Evolutionary conservation across 2,888 invertebrate species (phyloP), one percentile per base, ranked within the genome.

Genomic region (Allolobophora icterica): DNA sequence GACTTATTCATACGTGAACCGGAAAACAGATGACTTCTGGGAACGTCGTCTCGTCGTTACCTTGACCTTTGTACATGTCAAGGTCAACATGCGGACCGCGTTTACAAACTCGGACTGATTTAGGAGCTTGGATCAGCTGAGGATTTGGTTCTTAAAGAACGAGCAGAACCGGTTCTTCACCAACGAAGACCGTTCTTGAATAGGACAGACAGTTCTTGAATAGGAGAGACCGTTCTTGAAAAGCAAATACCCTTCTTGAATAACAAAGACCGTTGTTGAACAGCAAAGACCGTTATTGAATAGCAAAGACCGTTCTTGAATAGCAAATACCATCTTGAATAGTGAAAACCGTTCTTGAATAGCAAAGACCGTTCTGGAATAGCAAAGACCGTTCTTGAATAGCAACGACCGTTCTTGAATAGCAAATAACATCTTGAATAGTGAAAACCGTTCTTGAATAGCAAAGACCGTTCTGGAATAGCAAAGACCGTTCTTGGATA

Each of bases 11-110:
- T n/a, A 21, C 1, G 21, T 19, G 35, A 87, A 87, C 34, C 87
- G 19, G 87, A 35, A 87, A 17, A 34, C 87, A 87, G 87, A 87
- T 35, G 87, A 87, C 5, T 87, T 87, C 87, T 87, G 35, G 87
- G 87, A 35, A 87, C 71, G 71, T 13, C 71, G 3, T 58, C 52
- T 5, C 52, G 71, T 71, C n/a, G 71, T 71, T 30, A 71, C 71
- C n/a, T 13, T 71, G 71, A n/a, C 71, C 71, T 71, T 11, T 71
- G 71, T 11, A 30, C 30, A 0, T 6, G 8, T 71, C 0, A 71
- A 11, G 30, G 71, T n/a, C 71, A 71, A 71, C 71, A 71, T 71
- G 71, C n/a, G 71, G 71, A 71, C 71, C 71, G 71, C 71, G 8
- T n/a, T 2, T 71, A 30, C n/a, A 71, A 71, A 71, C n/a, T 71